These are phyloP conservation scores for Drosophila watanabei DNA, from an alignment of 1,140 invertebrate genomes.

Conservation along the genomic window DNA sequence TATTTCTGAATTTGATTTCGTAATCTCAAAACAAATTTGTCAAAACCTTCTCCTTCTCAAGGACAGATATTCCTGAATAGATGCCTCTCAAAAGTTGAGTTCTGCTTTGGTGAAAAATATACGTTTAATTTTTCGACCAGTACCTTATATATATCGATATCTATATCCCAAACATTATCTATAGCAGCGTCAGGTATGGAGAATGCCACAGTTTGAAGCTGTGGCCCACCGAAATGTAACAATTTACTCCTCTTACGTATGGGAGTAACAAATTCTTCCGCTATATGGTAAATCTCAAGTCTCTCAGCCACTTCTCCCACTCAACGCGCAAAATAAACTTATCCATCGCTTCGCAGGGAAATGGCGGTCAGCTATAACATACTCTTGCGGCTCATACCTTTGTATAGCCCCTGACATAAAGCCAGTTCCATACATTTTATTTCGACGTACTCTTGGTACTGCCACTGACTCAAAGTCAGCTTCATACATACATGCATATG, in stretches of 20 bases:
- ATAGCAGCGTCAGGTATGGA: no score
- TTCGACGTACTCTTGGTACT: no score
- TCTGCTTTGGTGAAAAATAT: slow-evolving; percentile 1
- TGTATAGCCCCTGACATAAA: neutral
- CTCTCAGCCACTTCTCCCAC: neutral
- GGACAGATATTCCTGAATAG: slow-evolving; percentile 3
- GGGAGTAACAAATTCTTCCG: neutral
- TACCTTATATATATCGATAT: neutral
- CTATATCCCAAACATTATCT: neutral
- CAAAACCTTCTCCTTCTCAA: neutral
- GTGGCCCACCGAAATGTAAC: neutral
- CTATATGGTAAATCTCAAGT: slow-evolving; percentile 2
- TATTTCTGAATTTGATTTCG: neutral
- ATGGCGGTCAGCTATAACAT: neutral
- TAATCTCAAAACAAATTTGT: neutral
- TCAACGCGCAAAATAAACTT: no score
- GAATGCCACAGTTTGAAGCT: neutral
- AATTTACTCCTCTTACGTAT: slow-evolving; percentile 1
- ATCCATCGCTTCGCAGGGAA: no score
- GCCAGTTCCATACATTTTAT: neutral
- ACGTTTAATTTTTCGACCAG: neutral
- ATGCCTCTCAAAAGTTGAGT: slow-evolving; percentile 6
- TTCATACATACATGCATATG: no score
- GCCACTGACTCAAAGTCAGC: no score
- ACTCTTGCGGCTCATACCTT: neutral